phyloP scores from a whole-genome alignment of 2,113 vertebrate genomes.

The Microtus pennsylvanicus region DNA sequence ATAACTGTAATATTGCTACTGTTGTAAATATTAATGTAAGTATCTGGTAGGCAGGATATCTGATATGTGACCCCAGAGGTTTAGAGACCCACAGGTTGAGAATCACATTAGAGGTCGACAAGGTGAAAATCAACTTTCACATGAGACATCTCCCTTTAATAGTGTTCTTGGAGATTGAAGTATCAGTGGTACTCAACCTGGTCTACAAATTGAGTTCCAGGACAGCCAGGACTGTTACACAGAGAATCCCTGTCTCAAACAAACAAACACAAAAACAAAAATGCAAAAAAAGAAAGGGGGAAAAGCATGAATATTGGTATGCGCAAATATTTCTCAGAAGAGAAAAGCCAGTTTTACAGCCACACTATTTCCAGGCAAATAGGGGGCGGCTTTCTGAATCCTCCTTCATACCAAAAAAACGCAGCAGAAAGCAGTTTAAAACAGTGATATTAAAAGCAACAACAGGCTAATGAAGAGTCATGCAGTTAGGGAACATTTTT shows the following conservation, averaged over 20 bases:
- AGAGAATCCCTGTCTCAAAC: too few species aligned
- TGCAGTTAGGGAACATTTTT: neutral
- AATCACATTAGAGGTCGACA: neutral
- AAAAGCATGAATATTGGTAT: neutral
- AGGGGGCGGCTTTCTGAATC: neutral
- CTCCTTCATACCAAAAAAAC: neutral
- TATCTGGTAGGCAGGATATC: neutral
- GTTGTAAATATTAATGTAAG: neutral
- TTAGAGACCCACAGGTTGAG: neutral
- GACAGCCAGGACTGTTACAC: too few species aligned
- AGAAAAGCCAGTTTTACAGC: neutral
- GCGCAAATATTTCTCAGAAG: neutral
- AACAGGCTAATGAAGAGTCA: neutral
- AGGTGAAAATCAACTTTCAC: neutral
- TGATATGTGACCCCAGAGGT: neutral
- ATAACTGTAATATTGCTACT: neutral
- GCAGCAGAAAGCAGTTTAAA: neutral
- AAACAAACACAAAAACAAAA: too few species aligned
- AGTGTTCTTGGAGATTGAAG: neutral
- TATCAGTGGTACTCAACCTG: neutral
- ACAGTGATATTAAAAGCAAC: slow-evolving; percentile 5
- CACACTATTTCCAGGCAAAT: neutral
- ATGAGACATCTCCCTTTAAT: neutral
- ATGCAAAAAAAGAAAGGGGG: neutral
- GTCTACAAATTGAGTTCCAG: too few species aligned